Evolutionary conservation across 53 echinoderm and acorn worm species (phyloP), one percentile per base, ranked within the genome.

Genomic region (Astropecten irregularis): DNA sequence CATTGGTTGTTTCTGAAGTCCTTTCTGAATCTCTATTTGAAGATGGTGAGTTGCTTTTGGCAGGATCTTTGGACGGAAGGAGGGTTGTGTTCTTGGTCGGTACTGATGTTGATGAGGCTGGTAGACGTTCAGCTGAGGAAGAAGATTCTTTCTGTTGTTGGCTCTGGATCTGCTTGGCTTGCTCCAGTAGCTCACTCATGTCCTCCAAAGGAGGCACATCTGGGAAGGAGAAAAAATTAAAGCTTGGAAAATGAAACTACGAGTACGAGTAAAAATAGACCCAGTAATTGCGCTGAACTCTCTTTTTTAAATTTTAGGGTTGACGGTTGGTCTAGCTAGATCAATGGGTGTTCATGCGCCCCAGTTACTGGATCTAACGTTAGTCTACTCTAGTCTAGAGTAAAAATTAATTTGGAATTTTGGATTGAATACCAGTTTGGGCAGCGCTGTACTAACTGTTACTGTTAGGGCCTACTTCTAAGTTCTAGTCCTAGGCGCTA

Each of bases 141-240:
- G n/a, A n/a, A n/a, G 49, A 28, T 64, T 79, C 0, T 33, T 33
- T 79, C 50, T 52, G 51, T 66, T 49, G 26, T 9, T 27, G 26
- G 27, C 55, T 40, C 83, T 64, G 82, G 25, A 77, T 46, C 46
- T 76, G 46, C 15, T 85, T 71, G 22, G 82, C 93, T 64, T 95
- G 89, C 30, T 93, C 62, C 22, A 93, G 55, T 9, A 96, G 30
- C 19, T 91, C 96, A 52, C 84, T 91, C 96, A 96, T 96, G 44
- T 96, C 96, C 82, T 96, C 93, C 49, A 96, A 35, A 10, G 96
- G 96, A 72, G 96, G 96, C 22, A 95, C 82, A 60, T 95, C 95
- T 93, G 56, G 6, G 21, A 54, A 23, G 7, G 49, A 64, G 30
- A 28, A 23, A 72, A 16, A 31, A 40, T 14, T 1, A 35, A 8